Conservation (phyloP, 2,888 invertebrate genomes). For the Polyommatus icarus region DNA sequence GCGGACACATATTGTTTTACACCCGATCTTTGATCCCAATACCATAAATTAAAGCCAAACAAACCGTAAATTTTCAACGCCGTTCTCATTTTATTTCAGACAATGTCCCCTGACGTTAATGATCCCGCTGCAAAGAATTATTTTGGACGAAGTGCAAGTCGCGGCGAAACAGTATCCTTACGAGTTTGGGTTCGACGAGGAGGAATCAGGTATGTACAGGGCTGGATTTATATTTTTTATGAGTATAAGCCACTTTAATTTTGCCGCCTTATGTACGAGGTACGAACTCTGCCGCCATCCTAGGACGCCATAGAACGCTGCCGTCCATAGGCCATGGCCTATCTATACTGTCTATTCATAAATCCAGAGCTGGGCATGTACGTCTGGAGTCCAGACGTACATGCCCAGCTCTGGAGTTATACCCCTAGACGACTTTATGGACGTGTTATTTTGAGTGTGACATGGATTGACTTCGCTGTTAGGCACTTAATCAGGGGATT, state of each 20-base stretch:
- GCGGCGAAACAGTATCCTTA: conserved; percentile 83
- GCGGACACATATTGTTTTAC: background rate
- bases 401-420: background rate
- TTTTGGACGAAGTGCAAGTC: conserved; percentile 84
- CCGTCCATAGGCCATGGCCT: too few relatives aligned
- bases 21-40: background rate
- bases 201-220: conserved; percentile 76
- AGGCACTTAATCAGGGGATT: background rate
- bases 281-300: too few relatives aligned
- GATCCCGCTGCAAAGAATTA: conserved; percentile 83
- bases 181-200: conserved; percentile 82
- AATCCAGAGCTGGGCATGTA: too few relatives aligned
- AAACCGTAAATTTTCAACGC: conserved; percentile 19
- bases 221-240: too few relatives aligned
- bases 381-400: too few relatives aligned
- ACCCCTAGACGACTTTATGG: background rate
- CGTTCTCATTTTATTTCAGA: conserved; percentile 66
- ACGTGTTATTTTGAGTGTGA: conserved; percentile 2
- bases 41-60: background rate
- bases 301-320: too few relatives aligned
- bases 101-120: conserved; percentile 85
- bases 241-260: too few relatives aligned
- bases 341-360: too few relatives aligned
- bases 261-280: too few relatives aligned
- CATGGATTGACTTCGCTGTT: background rate